Conservation (phyloP, 2,113 vertebrate genomes). For the Picathartes gymnocephalus region DNA sequence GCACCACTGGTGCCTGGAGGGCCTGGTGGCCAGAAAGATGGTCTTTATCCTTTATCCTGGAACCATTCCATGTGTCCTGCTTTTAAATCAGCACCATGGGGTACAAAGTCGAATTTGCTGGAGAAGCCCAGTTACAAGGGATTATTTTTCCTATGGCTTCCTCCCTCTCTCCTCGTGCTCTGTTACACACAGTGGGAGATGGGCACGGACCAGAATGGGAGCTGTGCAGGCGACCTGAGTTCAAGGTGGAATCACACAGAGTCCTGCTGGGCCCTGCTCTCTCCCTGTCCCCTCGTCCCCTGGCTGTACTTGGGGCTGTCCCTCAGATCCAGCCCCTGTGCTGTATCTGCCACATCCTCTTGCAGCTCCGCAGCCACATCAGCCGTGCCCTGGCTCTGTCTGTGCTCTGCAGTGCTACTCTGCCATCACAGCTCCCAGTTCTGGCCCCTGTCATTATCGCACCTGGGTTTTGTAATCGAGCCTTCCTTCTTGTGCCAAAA, state of each 20-base stretch:
- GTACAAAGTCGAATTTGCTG: neutral
- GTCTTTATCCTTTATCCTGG: neutral
- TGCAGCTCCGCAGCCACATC: neutral
- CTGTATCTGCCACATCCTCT: fast-evolving
- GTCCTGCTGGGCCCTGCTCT: neutral
- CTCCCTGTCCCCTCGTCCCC: neutral
- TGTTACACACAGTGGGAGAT: fast-evolving
- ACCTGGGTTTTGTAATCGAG: neutral
- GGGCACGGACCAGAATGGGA: neutral
- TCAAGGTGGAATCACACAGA: neutral
- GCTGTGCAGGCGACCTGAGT: neutral
- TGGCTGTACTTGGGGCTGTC: neutral
- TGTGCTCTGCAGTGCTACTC: neutral
- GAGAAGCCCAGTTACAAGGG: neutral
- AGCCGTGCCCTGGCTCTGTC: neutral
- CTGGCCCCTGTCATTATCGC: neutral
- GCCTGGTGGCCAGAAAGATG: neutral
- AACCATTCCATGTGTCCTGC: neutral
- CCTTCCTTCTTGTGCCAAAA: neutral
- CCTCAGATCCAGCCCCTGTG: neutral
- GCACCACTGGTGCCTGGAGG: neutral
- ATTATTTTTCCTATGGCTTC: neutral
- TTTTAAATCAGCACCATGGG: neutral
- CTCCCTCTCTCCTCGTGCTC: neutral
- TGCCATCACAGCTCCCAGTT: neutral